These are phyloP conservation scores for Hemaris fuciformis DNA, from an alignment of 2,888 invertebrate species.

Conservation along the genomic window DNA sequence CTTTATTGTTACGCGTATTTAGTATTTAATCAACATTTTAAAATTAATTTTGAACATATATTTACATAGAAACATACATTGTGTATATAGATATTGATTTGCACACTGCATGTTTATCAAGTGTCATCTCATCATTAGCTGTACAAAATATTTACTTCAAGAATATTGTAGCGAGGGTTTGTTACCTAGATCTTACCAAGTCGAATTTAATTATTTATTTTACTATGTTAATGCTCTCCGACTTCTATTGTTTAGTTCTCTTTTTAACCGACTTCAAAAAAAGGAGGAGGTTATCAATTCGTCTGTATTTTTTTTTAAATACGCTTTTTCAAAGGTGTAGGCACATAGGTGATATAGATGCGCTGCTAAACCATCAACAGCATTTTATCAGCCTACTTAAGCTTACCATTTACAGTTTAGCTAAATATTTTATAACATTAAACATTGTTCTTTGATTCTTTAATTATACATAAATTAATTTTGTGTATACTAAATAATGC, in stretches of 20 bases:
- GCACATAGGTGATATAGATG: background rate
- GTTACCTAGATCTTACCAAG: constrained; percentile 43
- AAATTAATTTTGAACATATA: constrained; percentile 70
- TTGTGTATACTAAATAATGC: background rate
- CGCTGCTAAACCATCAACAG: background rate
- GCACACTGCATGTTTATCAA: constrained; percentile 66
- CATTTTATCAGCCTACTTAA: background rate
- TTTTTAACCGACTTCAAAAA: too few relatives aligned
- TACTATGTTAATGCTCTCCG: constrained; percentile 42
- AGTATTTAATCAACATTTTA: constrained; percentile 76
- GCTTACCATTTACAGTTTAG: background rate
- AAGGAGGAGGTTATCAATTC: too few relatives aligned
- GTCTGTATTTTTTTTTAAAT: too few relatives aligned
- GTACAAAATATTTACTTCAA: constrained; percentile 41
- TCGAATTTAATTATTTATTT: constrained; percentile 42
- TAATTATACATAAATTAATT: background rate
- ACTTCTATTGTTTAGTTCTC: constrained; percentile 3
- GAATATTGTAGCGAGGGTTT: constrained; percentile 41
- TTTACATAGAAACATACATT: constrained; percentile 57
- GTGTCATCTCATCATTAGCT: constrained; percentile 50
- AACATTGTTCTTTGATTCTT: background rate
- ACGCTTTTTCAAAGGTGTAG: background rate
- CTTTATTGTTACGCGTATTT: constrained; percentile 81
- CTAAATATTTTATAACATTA: background rate
- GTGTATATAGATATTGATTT: constrained; percentile 69